Evolutionary conservation across 2,113 vertebrate genomes (phyloP).

Genomic region (Lasiurus borealis): DNA sequence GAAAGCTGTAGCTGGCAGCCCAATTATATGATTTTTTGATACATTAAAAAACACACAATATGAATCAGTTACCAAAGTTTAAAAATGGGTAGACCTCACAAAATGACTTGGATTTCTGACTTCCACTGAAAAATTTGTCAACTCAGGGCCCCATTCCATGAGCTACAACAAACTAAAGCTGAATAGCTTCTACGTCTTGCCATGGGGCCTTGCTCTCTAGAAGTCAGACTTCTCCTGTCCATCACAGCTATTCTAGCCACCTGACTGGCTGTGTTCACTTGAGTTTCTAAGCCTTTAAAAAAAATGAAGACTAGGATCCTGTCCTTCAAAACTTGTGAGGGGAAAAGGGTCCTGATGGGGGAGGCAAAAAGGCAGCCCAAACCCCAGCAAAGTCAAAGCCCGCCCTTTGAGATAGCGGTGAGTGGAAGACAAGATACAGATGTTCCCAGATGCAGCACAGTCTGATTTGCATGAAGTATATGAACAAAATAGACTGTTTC

Average conservation of each 20-base stretch:
- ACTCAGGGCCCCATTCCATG: not conserved
- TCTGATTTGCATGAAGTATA: not conserved
- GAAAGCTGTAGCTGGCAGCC: not conserved
- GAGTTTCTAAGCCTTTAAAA: not conserved
- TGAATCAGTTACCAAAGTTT: not conserved
- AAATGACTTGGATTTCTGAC: not conserved
- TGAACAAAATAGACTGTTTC: not conserved
- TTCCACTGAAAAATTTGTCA: not conserved
- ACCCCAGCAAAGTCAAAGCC: not conserved
- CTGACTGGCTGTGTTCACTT: not conserved
- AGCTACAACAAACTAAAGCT: not conserved
- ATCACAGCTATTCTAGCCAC: not conserved
- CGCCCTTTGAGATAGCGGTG: not conserved
- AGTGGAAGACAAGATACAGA: not conserved
- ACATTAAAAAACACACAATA: not conserved
- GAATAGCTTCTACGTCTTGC: not conserved
- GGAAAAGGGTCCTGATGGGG: not conserved
- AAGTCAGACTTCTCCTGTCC: accelerated
- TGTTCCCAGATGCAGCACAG: not conserved
- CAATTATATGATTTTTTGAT: not conserved
- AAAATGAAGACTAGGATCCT: not conserved
- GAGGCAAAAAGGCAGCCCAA: not conserved
- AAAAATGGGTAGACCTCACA: not conserved
- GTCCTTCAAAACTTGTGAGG: not conserved
- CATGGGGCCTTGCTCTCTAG: not conserved